A percentile compares a stretch with the other conserved stretches of the same genome.
Conservation (phyloP, 2,113 vertebrate species). For the Neofelis nebulosa region DNA sequence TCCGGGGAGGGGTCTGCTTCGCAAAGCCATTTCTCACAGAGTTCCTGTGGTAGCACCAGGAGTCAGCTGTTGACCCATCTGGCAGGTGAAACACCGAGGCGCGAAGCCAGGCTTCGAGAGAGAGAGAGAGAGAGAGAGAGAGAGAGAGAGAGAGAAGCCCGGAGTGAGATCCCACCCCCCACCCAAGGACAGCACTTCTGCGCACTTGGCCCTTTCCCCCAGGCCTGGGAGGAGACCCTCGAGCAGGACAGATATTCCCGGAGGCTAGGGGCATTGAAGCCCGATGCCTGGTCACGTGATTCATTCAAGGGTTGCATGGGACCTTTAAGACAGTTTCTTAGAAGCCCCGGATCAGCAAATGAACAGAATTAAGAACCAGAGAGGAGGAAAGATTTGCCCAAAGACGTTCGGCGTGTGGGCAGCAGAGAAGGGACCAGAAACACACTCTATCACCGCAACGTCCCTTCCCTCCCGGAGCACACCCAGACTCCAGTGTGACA, state of each 20-base stretch:
- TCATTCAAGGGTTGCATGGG: background rate
- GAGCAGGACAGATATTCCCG: accelerated
- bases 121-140: background rate
- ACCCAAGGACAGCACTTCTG: too few species aligned
- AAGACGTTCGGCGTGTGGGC: background rate
- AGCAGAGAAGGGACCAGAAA: background rate
- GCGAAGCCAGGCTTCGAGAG: background rate
- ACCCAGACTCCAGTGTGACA: accelerated
- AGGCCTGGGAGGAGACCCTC: accelerated
- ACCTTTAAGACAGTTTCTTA: background rate
- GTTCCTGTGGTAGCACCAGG: accelerated
- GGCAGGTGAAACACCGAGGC: background rate
- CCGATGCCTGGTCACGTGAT: background rate
- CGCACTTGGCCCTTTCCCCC: too few species aligned
- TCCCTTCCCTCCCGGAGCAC: accelerated
- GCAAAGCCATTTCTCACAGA: too few species aligned
- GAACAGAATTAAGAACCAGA: background rate
- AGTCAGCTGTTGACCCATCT: background rate
- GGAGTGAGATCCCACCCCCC: background rate
- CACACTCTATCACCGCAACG: too few species aligned
- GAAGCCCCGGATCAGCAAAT: background rate
- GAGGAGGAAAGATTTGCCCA: background rate
- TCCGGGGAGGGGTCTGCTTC: background rate
- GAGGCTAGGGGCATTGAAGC: accelerated
- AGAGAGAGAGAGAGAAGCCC: background rate